Evolutionary conservation across 2,888 invertebrate genomes (phyloP).

Genomic region (Prosapia bicincta): DNA sequence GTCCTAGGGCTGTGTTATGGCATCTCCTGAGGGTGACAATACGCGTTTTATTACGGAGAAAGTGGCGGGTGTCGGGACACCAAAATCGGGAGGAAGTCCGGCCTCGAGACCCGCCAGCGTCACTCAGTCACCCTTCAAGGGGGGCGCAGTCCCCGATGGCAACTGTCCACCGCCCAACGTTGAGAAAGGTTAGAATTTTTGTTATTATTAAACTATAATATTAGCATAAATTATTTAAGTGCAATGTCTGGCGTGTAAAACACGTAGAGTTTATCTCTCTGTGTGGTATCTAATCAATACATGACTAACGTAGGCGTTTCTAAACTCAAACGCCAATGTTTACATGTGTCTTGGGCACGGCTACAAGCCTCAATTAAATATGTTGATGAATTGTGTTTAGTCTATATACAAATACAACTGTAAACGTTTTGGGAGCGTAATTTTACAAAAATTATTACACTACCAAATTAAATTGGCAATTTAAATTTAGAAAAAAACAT

Average conservation of each 20-base stretch:
- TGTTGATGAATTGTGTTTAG: too few relatives aligned
- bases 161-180: constrained; percentile 26
- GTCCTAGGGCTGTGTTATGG: constrained; percentile 15
- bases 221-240: background rate
- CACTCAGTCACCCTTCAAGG: constrained; percentile 23
- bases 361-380: background rate
- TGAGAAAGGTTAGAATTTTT: constrained; percentile 21
- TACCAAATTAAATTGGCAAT: too few relatives aligned
- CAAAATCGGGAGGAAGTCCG: constrained; percentile 20
- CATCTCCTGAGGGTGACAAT: constrained; percentile 16
- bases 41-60: constrained; percentile 12
- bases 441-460: too few relatives aligned
- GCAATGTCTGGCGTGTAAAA: background rate
- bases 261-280: background rate
- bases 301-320: background rate
- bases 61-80: constrained; percentile 18
- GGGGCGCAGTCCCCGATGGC: constrained; percentile 24
- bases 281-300: background rate
- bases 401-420: too few relatives aligned
- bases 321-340: background rate
- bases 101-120: constrained; percentile 17
- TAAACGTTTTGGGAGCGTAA: too few relatives aligned
- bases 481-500: too few relatives aligned
- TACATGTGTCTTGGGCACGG: background rate
- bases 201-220: background rate